Percentiles rank a stretch among this genome's conserved stretches.
Evolutionary conservation across 2,797 vertebrate genomes (phyloP).

Genomic region (Aldrovandia affinis): DNA sequence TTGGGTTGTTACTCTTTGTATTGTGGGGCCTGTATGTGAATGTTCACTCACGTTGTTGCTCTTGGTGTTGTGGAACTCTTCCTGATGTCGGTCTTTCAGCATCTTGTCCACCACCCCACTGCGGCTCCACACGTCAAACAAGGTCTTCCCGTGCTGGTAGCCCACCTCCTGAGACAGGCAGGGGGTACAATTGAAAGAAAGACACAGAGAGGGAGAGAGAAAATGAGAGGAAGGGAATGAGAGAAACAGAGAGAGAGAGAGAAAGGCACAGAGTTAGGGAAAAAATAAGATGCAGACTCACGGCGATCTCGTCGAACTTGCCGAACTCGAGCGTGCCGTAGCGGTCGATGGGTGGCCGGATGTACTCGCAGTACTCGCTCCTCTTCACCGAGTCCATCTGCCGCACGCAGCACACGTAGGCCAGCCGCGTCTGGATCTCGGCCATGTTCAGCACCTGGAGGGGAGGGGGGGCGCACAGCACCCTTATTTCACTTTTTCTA

Average conservation of each 20-base stretch:
- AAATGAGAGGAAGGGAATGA: background rate
- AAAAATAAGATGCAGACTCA: slow-evolving; percentile 64
- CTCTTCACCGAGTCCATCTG: slow-evolving; percentile 89
- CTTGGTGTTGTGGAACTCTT: slow-evolving; percentile 75
- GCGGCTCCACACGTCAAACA: slow-evolving; percentile 89
- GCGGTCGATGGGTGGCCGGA: slow-evolving; percentile 87
- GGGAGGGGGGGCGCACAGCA: background rate
- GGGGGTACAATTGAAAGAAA: background rate
- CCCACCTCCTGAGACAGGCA: slow-evolving; percentile 82
- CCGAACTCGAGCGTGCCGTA: slow-evolving; percentile 90
- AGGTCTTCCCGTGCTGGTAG: slow-evolving; percentile 86
- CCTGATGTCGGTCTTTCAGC: slow-evolving; percentile 85
- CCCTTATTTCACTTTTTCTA: too few relatives aligned
- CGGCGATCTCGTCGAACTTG: slow-evolving; percentile 92
- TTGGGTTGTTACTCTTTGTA: background rate
- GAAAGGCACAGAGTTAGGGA: background rate
- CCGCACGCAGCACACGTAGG: slow-evolving; percentile 92
- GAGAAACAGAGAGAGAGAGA: too few relatives aligned
- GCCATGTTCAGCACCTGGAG: slow-evolving; percentile 93
- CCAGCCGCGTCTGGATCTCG: slow-evolving; percentile 92
- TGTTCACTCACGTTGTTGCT: too few relatives aligned
- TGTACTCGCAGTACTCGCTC: slow-evolving; percentile 92
- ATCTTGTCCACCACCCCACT: slow-evolving; percentile 88
- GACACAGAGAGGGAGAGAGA: background rate
- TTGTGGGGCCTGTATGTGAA: background rate